Evolutionary conservation across 2,797 vertebrate species (phyloP).

Genomic region (Acipenser ruthenus): DNA sequence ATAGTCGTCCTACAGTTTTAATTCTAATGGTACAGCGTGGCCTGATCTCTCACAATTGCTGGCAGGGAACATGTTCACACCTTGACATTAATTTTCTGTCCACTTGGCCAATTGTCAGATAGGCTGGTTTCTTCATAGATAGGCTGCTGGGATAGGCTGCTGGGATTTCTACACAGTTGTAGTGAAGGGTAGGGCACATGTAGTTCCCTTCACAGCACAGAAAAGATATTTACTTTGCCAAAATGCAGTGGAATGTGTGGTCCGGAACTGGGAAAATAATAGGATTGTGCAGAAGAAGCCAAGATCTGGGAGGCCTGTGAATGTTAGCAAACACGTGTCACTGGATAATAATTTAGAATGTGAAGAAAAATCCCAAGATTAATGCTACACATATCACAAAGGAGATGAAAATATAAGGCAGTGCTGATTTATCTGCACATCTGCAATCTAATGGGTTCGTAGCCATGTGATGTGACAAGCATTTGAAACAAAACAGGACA

Average conservation of each 20-base stretch:
- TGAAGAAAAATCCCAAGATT: conserved; percentile 53
- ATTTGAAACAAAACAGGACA: too few species aligned
- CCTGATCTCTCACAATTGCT: neutral
- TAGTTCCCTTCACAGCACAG: conserved; percentile 35
- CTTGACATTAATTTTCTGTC: neutral
- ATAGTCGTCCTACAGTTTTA: too few species aligned
- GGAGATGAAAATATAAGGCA: conserved; percentile 46
- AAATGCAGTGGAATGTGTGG: conserved; percentile 45
- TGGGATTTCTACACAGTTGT: conserved; percentile 21
- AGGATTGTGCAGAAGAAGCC: neutral
- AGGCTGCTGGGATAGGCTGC: conserved; percentile 26
- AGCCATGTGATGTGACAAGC: too few species aligned
- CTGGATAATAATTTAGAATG: conserved; percentile 25
- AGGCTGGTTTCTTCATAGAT: conserved; percentile 16
- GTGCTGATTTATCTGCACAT: too few species aligned
- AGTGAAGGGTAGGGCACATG: conserved; percentile 30
- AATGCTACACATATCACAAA: conserved; percentile 57
- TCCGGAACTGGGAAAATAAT: conserved; percentile 41
- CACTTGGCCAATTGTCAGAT: neutral
- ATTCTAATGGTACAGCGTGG: too few species aligned
- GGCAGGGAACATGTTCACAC: neutral
- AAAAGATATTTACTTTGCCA: conserved; percentile 33
- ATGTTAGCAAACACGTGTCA: conserved; percentile 42
- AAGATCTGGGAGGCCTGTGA: conserved; percentile 18
- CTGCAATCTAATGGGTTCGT: too few species aligned